Conservation (phyloP, 2,113 vertebrate species). For the Scortum barcoo region DNA sequence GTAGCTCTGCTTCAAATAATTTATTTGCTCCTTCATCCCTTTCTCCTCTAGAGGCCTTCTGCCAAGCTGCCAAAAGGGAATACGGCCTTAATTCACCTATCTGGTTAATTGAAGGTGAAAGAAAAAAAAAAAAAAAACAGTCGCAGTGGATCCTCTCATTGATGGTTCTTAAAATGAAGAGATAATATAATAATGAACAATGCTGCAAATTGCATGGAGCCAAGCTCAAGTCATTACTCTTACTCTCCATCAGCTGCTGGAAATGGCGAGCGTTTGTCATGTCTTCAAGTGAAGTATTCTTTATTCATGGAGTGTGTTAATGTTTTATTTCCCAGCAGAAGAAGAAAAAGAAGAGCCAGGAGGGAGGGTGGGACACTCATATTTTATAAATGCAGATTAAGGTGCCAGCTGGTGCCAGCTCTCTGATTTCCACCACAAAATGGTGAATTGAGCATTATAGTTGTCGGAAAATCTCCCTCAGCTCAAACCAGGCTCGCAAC, state of each 20-base stretch:
- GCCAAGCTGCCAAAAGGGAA: constrained; percentile 41
- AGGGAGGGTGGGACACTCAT: constrained; percentile 22
- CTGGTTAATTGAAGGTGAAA: constrained; percentile 57
- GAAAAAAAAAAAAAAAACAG: not conserved
- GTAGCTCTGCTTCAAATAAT: constrained; percentile 61
- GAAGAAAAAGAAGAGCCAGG: constrained; percentile 36
- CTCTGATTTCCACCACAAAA: constrained; percentile 41
- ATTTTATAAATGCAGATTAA: constrained; percentile 73
- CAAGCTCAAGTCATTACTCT: constrained; percentile 28
- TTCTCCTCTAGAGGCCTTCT: constrained; percentile 31
- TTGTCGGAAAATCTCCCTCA: constrained; percentile 50
- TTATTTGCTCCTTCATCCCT: constrained; percentile 48
- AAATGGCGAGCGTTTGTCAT: constrained; percentile 53
- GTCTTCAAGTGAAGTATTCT: constrained; percentile 67
- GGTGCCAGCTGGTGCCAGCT: constrained; percentile 60
- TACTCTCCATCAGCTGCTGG: constrained; percentile 41
- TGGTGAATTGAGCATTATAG: constrained; percentile 48
- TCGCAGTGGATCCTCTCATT: constrained; percentile 10
- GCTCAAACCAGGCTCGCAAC: constrained; percentile 27
- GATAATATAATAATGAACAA: constrained; percentile 17
- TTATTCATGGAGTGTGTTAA: constrained; percentile 76
- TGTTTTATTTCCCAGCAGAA: constrained; percentile 71
- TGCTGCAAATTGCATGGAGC: constrained; percentile 17
- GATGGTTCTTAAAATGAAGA: constrained; percentile 14
- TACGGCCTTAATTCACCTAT: constrained; percentile 45